Conservation (phyloP, 2,113 vertebrate genomes). For the Acanthochromis polyacanthus region DNA sequence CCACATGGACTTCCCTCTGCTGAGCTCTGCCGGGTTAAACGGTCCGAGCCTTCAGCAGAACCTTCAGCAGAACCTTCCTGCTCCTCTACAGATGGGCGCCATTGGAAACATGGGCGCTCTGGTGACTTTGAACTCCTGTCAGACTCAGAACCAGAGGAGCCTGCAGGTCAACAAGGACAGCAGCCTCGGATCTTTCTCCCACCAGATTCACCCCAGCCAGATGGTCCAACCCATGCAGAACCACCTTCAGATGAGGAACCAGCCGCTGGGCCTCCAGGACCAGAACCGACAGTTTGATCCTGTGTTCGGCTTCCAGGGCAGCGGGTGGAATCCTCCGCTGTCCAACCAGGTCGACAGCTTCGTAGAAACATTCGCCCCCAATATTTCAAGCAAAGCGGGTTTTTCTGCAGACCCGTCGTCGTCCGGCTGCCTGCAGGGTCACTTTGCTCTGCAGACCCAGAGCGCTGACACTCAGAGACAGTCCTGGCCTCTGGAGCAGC, state of each 20-base stretch:
- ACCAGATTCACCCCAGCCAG: constrained; percentile 34
- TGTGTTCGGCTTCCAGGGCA: constrained; percentile 33
- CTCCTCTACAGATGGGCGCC: constrained; percentile 25
- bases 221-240: constrained; percentile 49
- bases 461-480: constrained; percentile 31
- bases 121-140: constrained; percentile 54
- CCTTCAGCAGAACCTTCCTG: neutral
- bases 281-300: constrained; percentile 37
- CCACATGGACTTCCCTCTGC: constrained; percentile 51
- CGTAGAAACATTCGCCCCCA: constrained; percentile 29
- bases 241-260: neutral
- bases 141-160: constrained; percentile 47
- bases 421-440: constrained; percentile 46
- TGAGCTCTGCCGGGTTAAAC: constrained; percentile 26
- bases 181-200: neutral
- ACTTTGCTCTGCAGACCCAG: constrained; percentile 55
- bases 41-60: constrained; percentile 30
- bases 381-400: constrained; percentile 51
- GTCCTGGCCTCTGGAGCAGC: constrained; percentile 54
- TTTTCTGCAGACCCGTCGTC: constrained; percentile 11
- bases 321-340: constrained; percentile 56
- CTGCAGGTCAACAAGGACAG: constrained; percentile 24
- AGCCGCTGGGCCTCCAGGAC: constrained; percentile 33
- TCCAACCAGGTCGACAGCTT: constrained; percentile 34
- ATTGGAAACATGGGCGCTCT: neutral